Evolutionary conservation across 2,797 vertebrate genomes (phyloP), one percentile per base, ranked within the genome.

Genomic region (Galago senegalensis): DNA sequence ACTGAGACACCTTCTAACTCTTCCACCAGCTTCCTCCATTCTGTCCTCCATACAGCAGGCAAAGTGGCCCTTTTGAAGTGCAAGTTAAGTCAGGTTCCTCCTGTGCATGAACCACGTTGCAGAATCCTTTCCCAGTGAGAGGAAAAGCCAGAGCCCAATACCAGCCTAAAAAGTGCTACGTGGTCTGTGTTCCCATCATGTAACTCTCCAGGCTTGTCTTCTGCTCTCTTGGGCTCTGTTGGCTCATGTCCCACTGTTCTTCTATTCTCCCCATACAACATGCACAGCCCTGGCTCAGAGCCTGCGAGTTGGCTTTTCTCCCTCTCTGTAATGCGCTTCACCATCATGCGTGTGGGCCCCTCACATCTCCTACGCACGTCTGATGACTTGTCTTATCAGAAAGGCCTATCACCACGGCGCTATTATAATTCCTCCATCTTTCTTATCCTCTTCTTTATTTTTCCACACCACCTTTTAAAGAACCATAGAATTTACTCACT

Each of bases 141-240:
- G 18, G 20, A 79, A 94, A 77, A 88, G 17, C 3, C n/a, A 67
- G 9, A 9, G 16, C 21, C 49, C 25, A 21, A n/a, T 1, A 18
- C 56, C 7, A 3, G 4, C 72, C 21, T 60, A 56, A n/a, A 60
- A 46, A 29, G 3, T 60, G 82, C 40, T 7, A 21, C 2, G 1
- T 2, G 1, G 5, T 37, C 46, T 73, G 2, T 20, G 3, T 21
- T 49, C 18, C 20, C 27, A 3, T 12, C 43, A 4, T 17, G 10
- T 14, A 58, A 34, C 14, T 49, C 58, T 81, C 75, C 23, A 7
- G 14, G 43, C 17, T 46, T 14, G 1, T 87, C 25, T 21, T 5
- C 31, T 65, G 13, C 9, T 94, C 40, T 67, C 10, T 14, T 5
- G 7, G 72, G 34, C 23, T 17, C 2, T 18, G 20, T 49, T 49